Conservation (phyloP, 2,113 vertebrate species). For the Notiomystis cincta region DNA sequence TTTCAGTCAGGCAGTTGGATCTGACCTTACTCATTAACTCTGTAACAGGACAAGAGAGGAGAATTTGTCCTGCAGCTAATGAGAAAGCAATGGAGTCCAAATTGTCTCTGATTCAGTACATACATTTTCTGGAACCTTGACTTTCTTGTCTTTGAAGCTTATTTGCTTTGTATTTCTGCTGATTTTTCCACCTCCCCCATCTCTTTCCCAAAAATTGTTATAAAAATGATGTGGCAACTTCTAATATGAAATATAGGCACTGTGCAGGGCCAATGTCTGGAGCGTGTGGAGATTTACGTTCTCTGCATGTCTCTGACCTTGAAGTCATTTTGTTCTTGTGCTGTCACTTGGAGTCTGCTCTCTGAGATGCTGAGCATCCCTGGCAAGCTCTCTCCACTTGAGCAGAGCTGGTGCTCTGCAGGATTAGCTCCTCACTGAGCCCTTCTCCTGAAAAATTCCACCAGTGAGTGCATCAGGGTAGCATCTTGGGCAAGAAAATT, state of each 20-base stretch:
- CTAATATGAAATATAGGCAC: not conserved
- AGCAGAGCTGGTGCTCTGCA: not conserved
- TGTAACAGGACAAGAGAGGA: not conserved
- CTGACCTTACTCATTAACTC: slow-evolving; percentile 7
- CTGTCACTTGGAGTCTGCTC: not conserved
- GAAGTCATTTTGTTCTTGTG: not conserved
- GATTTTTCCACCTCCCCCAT: fast-evolving
- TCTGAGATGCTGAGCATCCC: not conserved
- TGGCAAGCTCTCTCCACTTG: slow-evolving; percentile 17
- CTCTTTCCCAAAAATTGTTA: not conserved
- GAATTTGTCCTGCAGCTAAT: slow-evolving; percentile 11
- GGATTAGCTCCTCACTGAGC: not conserved
- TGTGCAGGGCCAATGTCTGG: not conserved
- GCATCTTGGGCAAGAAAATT: not conserved
- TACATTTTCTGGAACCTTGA: not conserved
- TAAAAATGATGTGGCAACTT: not conserved
- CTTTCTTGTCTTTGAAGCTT: not conserved
- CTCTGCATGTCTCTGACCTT: slow-evolving; percentile 23
- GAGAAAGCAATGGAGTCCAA: not conserved
- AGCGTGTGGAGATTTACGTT: not conserved
- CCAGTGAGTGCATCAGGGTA: not conserved
- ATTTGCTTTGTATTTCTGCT: not conserved
- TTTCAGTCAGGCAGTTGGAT: not conserved
- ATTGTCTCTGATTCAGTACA: not conserved
- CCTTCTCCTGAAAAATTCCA: not conserved